Conservation (phyloP, 2,888 invertebrate genomes). For the Baronia brevicornis region DNA sequence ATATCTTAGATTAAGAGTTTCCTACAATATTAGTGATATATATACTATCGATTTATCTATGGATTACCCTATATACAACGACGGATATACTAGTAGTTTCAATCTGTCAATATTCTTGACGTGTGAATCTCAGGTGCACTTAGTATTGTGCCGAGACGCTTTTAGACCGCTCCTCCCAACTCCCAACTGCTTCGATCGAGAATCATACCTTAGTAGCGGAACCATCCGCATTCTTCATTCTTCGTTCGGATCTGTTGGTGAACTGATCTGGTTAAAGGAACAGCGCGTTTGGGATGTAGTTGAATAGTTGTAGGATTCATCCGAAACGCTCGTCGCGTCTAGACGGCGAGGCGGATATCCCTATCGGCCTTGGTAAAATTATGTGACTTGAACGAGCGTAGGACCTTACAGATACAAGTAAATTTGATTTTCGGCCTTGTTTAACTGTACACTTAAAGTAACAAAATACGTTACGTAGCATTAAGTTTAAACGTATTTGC, state of each 20-base stretch:
- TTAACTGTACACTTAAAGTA: constrained; percentile 9
- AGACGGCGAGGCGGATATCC: constrained; percentile 63
- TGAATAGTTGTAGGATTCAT: constrained; percentile 52
- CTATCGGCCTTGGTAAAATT: constrained; percentile 66
- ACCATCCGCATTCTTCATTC: constrained; percentile 33
- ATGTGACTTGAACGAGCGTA: constrained; percentile 50
- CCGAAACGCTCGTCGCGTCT: constrained; percentile 61
- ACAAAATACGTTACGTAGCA: too few species aligned
- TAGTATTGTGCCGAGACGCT: constrained; percentile 28
- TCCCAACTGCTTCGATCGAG: constrained; percentile 37
- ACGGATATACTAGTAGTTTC: constrained; percentile 13
- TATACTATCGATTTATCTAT: too few species aligned
- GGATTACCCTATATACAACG: constrained; percentile 5
- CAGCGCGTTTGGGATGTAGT: constrained; percentile 25
- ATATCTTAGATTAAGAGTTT: too few species aligned
- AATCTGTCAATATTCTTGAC: constrained; percentile 24
- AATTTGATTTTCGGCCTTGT: constrained; percentile 37
- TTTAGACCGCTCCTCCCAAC: constrained; percentile 31
- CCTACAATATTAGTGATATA: too few species aligned
- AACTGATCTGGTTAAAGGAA: constrained; percentile 37
- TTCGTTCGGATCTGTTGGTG: constrained; percentile 40
- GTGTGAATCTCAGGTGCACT: constrained; percentile 33
- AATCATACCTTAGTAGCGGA: constrained; percentile 45
- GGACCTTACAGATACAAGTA: constrained; percentile 39
- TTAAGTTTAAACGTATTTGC: too few species aligned